Conservation (phyloP, 2,888 invertebrate species). For the Polydrusus cervinus region DNA sequence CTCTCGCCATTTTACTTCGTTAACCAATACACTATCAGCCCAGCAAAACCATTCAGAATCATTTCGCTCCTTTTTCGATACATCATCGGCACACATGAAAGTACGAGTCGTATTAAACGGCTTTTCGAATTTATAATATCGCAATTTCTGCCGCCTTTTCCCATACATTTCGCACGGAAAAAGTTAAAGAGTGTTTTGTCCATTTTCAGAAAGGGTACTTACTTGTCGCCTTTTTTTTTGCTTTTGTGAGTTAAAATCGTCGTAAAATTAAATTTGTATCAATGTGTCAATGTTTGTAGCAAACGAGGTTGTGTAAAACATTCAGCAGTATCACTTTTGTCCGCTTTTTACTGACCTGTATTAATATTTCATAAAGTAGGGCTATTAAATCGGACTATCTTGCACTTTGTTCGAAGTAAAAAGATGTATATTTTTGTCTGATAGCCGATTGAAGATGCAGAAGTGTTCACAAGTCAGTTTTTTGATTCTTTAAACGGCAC, state of each 20-base stretch:
- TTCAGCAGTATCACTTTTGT: slow-evolving; percentile 63
- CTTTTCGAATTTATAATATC: slow-evolving; percentile 39
- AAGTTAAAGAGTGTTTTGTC: slow-evolving; percentile 26
- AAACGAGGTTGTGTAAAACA: slow-evolving; percentile 65
- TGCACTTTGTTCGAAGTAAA: slow-evolving; percentile 43
- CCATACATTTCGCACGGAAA: slow-evolving; percentile 37
- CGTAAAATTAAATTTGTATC: slow-evolving; percentile 66
- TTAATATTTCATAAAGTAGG: slow-evolving; percentile 66
- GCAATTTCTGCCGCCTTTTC: slow-evolving; percentile 34
- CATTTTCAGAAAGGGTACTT: slow-evolving; percentile 24
- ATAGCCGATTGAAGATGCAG: slow-evolving; percentile 21
- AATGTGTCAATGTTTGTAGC: slow-evolving; percentile 31
- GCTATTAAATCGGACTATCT: slow-evolving; percentile 59
- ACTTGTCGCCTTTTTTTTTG: slow-evolving; percentile 22
- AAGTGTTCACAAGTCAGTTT: not conserved
- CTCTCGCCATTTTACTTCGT: not conserved
- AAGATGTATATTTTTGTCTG: slow-evolving; percentile 32
- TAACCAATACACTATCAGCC: slow-evolving; percentile 4
- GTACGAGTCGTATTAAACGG: slow-evolving; percentile 18
- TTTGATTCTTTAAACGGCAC: slow-evolving; percentile 4
- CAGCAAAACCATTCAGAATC: slow-evolving; percentile 26
- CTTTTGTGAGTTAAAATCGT: slow-evolving; percentile 16
- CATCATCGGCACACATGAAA: slow-evolving; percentile 45
- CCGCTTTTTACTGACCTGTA: slow-evolving; percentile 64
- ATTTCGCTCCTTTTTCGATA: slow-evolving; percentile 46